Evolutionary conservation across 2,888 invertebrate genomes (phyloP), one percentile per base, ranked within the genome.

Genomic region (Nemurella pictetii): DNA sequence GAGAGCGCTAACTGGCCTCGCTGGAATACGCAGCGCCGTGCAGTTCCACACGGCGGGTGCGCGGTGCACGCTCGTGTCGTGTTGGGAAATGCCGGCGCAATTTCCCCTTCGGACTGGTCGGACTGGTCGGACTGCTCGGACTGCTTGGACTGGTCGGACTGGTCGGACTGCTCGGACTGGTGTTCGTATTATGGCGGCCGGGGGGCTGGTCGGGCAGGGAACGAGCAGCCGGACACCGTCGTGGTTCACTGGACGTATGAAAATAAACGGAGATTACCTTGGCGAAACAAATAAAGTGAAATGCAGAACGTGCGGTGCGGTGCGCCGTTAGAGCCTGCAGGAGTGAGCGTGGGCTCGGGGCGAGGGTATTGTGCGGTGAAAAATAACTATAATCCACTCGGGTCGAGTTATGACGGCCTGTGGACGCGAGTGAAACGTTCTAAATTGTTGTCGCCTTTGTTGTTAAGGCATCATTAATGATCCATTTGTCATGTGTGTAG

Each of bases 231-330:
- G 55, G 55, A 55, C 55, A 29, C 78, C 28, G 29, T 29, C 29
- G 78, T 30, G 28, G 78, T 78, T 78, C 78, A 78, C 78, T 29
- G 78, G 28, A 20, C n/a, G 29, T 30, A 78, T 78, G 78, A 78
- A 78, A 78, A 78, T 78, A 27, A 78, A 78, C 78, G 78, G 78
- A 78, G 78, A 78, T 78, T 78, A 78, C 25, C 78, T 78, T 78
- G 75, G 27, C 75, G 20, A 55, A 55, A 20, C 55, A 55, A 55
- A 55, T 55, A 55, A 55, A 55, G 55, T 55, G 55, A 55, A 55
- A 55, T 55, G 20, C 55, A 55, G 55, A 20, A 55, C 20, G 55
- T 55, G 55, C 20, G 1, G 15, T 55, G 55, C n/a, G n/a, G 9
- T 15, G 1, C 55, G 55, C 55, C n/a, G n/a, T n/a, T n/a, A n/a